Percentiles rank a stretch among this genome's conserved stretches.
phyloP scores from a whole-genome alignment of 92 coral and sea anemone genomes.

The Porites rus region DNA sequence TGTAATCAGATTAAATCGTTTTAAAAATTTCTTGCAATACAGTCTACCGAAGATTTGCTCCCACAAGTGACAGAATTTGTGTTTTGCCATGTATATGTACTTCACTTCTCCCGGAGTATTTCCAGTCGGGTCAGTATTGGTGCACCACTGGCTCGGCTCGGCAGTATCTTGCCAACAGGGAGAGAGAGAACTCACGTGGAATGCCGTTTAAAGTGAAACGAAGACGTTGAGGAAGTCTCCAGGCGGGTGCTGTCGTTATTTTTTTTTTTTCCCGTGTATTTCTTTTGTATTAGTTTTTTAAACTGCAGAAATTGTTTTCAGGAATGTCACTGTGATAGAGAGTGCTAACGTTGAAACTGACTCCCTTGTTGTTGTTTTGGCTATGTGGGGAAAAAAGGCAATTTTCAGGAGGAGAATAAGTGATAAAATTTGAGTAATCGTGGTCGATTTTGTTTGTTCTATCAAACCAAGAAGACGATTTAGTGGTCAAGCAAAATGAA shows the following conservation, averaged over 20 bases:
- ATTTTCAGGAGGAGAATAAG: too few species aligned
- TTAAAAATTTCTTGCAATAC: not conserved
- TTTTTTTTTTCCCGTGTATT: not conserved
- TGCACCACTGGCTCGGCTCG: not conserved
- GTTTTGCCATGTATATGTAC: not conserved
- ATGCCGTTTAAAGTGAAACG: not conserved
- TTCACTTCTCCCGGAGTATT: too few species aligned
- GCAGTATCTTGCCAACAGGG: not conserved
- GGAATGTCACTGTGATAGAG: too few species aligned
- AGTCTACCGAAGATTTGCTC: not conserved
- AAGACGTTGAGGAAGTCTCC: not conserved
- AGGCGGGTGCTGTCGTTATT: constrained; percentile 16
- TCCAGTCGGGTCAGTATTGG: constrained; percentile 5
- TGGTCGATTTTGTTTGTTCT: too few species aligned
- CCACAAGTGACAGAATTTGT: not conserved
- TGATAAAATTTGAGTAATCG: too few species aligned
- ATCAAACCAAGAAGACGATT: too few species aligned
- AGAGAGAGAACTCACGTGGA: not conserved
- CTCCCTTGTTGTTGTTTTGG: too few species aligned
- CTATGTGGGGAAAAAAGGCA: too few species aligned
- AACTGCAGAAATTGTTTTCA: not conserved
- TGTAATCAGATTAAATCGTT: not conserved
- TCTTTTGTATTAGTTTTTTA: not conserved
- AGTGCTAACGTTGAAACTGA: too few species aligned
- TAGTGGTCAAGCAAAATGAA: too few species aligned